Evolutionary conservation across 2,113 vertebrate species (phyloP).

Genomic region (Dromaius novaehollandiae): DNA sequence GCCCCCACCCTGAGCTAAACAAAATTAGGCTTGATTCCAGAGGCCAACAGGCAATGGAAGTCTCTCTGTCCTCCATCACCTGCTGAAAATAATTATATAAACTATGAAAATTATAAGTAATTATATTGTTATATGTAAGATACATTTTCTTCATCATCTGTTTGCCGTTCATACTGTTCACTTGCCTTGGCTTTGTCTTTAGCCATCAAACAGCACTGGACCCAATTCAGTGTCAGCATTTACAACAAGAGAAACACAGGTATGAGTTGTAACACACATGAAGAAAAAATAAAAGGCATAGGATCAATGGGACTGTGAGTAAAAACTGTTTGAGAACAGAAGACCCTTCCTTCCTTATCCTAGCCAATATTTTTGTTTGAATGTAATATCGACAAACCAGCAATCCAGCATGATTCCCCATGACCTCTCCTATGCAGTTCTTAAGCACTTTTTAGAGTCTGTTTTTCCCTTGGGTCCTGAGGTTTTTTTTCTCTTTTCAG

Average conservation of each 20-base stretch:
- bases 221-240: neutral
- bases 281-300: neutral
- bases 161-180: neutral
- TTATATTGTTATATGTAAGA: accelerated
- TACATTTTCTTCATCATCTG: neutral
- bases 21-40: neutral
- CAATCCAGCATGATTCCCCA: neutral
- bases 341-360: neutral
- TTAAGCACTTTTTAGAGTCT: neutral
- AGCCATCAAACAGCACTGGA: neutral
- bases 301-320: neutral
- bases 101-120: neutral
- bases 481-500: accelerated
- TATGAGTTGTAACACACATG: neutral
- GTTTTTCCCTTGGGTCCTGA: neutral
- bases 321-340: neutral
- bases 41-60: neutral
- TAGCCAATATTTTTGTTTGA: neutral
- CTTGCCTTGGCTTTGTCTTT: neutral
- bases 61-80: too few species aligned
- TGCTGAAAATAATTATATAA: neutral
- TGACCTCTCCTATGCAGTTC: neutral
- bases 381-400: neutral
- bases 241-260: neutral
- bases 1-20: neutral